Evolutionary conservation across 2,113 vertebrate species (phyloP), one percentile per base, ranked within the genome.

Genomic region (Oreochromis tanganicae): DNA sequence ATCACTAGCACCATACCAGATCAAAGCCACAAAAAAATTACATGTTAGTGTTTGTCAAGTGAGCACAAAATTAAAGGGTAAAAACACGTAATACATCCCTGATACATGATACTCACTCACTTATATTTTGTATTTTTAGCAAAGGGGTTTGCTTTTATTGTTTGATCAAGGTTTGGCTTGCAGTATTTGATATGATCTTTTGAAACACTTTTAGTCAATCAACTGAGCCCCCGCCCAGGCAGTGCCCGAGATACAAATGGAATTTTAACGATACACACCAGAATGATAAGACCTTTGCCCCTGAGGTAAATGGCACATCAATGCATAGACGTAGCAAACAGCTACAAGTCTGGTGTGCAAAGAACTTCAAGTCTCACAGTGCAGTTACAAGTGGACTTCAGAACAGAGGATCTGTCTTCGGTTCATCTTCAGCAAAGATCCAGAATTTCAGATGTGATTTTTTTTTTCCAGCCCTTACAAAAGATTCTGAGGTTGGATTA

Each of bases 201-300:
- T 80, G 43, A 5, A 38, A 27, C 13, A 78, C 38, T 29, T 87
- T 32, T 11, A 50, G 14, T 24, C 43, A 6, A 19, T 32, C 21
- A 24, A 27, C 13, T 50, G 48, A 73, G 21, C 68, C 9, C 7
- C 13, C 5, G 4, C 61, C 61, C 38, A 52, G 52, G 12, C 14
- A 48, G 24, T 29, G 21, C 41, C 68, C 5, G 4, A 78, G 43
- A 50, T 41, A 75, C 63, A 75, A 41, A 86, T 52, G 38, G 81
- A 52, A 66, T 85, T 89, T 84, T 78, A 84, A 80, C 29, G 52
- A 71, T 38, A 21, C 29, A 68, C 52, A 75, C 17, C 29, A 50
- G 41, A 43, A 54, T 38, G 89, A 88, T 90, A 81, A 24, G 84
- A 94, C 90, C 89, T 92, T 93, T 92, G 94, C 78, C 55, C 92